Conservation (phyloP, 2,888 invertebrate genomes). For the Clitarchus hookeri region DNA sequence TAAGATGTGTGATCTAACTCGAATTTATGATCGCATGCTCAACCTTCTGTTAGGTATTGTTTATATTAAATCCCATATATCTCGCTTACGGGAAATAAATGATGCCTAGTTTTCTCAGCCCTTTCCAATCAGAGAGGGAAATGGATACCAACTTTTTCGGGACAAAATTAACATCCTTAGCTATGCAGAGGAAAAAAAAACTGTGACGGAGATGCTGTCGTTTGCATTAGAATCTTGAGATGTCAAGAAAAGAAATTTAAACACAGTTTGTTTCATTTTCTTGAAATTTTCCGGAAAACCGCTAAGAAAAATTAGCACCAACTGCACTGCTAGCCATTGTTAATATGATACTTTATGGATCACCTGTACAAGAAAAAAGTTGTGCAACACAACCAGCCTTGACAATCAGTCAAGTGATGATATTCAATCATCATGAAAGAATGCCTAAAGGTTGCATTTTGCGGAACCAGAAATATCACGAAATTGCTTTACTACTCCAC, state of each 20-base stretch:
- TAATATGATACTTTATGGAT: not conserved
- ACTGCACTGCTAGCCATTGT: not conserved
- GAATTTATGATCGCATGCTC: not conserved
- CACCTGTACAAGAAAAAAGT: not conserved
- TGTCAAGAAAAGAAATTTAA: not conserved
- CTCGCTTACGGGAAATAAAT: not conserved
- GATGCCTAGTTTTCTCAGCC: not conserved
- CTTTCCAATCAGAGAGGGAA: not conserved
- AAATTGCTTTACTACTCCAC: not conserved
- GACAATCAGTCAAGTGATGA: not conserved
- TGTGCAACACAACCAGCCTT: slow-evolving; percentile 7
- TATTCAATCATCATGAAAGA: not conserved
- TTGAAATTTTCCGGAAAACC: not conserved
- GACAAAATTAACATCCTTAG: not conserved
- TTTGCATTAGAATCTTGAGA: not conserved
- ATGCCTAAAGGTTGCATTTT: not conserved
- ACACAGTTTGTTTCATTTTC: not conserved
- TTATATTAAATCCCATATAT: not conserved
- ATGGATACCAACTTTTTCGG: not conserved
- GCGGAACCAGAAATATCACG: not conserved
- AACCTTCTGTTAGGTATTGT: not conserved
- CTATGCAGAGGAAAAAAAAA: not conserved
- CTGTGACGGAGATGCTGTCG: not conserved
- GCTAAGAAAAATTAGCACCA: not conserved
- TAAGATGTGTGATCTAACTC: not conserved